Percentiles rank a stretch among this genome's conserved stretches.
These are phyloP conservation scores for Uloborus diversus DNA, from an alignment of 1,140 invertebrate genomes.

Conservation along the genomic window DNA sequence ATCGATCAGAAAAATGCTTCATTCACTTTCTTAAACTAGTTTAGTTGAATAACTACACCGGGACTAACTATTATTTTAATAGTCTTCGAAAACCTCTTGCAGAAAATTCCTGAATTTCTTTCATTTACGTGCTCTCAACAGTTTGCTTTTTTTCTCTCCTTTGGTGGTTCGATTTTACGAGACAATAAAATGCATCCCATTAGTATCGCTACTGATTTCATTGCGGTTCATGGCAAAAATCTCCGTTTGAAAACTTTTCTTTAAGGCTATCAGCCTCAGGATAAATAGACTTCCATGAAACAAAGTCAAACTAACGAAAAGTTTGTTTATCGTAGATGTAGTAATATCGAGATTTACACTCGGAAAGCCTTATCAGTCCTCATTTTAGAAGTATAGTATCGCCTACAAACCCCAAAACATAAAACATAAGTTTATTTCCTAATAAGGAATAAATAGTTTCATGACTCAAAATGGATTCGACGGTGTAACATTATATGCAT, in stretches of 20 bases:
- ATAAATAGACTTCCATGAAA: not conserved
- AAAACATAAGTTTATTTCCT: not conserved
- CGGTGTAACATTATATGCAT: not conserved
- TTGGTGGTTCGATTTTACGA: slow-evolving; percentile 34
- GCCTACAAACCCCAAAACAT: not conserved
- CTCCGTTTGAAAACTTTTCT: slow-evolving; percentile 4
- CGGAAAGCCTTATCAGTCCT: not conserved
- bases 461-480: not conserved
- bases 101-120: not conserved
- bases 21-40: slow-evolving; percentile 29
- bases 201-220: slow-evolving; percentile 48
- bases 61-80: not conserved
- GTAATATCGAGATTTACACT: not conserved
- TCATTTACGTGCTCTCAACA: not conserved
- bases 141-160: not conserved
- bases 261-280: not conserved
- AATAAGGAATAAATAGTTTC: not conserved
- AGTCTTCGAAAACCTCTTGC: not conserved
- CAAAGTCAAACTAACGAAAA: slow-evolving; percentile 17
- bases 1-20: slow-evolving; percentile 13
- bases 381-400: not conserved
- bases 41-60: not conserved
- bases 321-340: not conserved
- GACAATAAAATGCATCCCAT: slow-evolving; percentile 44
- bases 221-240: slow-evolving; percentile 19